phyloP scores from a whole-genome alignment of 2,113 vertebrate species.

The Polypterus senegalus region DNA sequence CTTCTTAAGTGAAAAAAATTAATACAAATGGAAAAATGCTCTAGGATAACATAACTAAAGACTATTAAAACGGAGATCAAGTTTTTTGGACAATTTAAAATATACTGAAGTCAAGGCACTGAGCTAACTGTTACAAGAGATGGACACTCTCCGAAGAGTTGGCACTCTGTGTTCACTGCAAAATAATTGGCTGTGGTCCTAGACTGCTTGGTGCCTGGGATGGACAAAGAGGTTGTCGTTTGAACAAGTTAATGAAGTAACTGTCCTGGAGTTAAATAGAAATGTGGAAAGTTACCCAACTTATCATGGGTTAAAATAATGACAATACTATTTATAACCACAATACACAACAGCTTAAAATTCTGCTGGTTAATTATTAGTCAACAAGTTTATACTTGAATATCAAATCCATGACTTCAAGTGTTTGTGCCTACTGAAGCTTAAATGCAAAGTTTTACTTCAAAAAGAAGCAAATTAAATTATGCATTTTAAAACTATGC shows the following conservation, averaged over 20 bases:
- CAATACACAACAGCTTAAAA: slow-evolving; percentile 63
- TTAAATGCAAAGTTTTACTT: too few species aligned
- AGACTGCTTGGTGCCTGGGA: slow-evolving; percentile 44
- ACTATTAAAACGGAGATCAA: too few species aligned
- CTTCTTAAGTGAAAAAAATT: too few species aligned
- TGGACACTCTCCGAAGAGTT: not conserved
- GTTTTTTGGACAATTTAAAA: too few species aligned
- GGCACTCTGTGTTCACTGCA: slow-evolving; percentile 12
- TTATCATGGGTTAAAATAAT: slow-evolving; percentile 64
- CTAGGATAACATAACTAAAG: too few species aligned
- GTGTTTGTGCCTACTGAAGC: too few species aligned
- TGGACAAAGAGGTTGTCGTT: slow-evolving; percentile 40
- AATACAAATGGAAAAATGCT: too few species aligned
- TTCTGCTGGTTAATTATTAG: slow-evolving; percentile 54
- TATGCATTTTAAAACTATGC: too few species aligned
- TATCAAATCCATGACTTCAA: too few species aligned
- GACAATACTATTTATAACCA: slow-evolving; percentile 64
- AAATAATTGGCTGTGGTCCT: slow-evolving; percentile 28
- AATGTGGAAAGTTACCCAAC: slow-evolving; percentile 62
- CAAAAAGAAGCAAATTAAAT: too few species aligned
- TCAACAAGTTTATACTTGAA: not conserved
- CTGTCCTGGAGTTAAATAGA: slow-evolving; percentile 52
- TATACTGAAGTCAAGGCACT: too few species aligned
- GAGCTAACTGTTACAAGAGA: not conserved
- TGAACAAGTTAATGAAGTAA: slow-evolving; percentile 44